Percentiles rank a stretch among this genome's conserved stretches.
phyloP scores from a whole-genome alignment of 2,888 invertebrate species.

The Thymelicus lineola region DNA sequence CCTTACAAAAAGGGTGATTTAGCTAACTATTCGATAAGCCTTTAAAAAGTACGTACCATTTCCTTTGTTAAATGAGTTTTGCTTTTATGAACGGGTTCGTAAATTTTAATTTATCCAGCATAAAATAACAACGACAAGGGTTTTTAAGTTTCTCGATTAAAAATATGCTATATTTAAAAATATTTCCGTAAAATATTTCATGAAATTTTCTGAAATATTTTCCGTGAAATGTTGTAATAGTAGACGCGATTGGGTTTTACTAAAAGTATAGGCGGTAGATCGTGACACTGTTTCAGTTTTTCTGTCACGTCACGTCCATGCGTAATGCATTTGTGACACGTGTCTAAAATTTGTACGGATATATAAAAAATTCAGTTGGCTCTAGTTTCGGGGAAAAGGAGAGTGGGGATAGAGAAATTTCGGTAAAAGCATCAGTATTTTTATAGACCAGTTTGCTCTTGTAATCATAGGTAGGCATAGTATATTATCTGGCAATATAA shows the following conservation, averaged over 20 bases:
- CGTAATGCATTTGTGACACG: conserved; percentile 30
- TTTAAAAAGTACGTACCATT: conserved; percentile 38
- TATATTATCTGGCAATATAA: no score
- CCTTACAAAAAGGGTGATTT: conserved; percentile 37
- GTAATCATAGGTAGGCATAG: no score
- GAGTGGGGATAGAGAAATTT: not conserved
- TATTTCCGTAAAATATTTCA: conserved; percentile 9
- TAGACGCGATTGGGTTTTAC: not conserved
- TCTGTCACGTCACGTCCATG: conserved; percentile 24
- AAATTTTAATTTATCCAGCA: conserved; percentile 43
- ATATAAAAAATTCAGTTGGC: conserved; percentile 16
- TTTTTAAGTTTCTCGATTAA: conserved; percentile 10
- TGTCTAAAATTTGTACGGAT: conserved; percentile 25
- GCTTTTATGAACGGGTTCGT: conserved; percentile 39
- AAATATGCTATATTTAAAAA: no score
- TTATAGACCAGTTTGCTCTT: not conserved
- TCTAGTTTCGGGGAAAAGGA: not conserved
- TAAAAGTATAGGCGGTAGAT: not conserved
- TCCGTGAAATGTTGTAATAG: conserved; percentile 13
- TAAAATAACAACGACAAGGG: conserved; percentile 16
- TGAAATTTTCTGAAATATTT: conserved; percentile 12
- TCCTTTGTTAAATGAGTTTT: conserved; percentile 41
- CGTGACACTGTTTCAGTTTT: conserved; percentile 2
- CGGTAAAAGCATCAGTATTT: not conserved
- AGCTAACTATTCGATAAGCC: conserved; percentile 37